Evolutionary conservation across 2,888 invertebrate genomes (phyloP).

Genomic region (Drosophila rubida): DNA sequence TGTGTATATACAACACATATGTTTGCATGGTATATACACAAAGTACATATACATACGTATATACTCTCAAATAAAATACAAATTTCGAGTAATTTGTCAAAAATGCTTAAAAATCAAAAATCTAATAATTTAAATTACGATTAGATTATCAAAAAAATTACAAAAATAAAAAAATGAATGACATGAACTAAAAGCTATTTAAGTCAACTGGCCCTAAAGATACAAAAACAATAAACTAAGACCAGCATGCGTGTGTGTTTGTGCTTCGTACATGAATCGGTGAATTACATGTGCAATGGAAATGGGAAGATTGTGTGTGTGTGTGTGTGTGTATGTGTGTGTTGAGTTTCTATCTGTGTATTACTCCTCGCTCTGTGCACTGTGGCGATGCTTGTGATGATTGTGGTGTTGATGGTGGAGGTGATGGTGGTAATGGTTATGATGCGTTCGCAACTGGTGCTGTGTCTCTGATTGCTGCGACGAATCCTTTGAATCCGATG

Average conservation of each 20-base stretch:
- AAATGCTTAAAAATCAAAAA: conserved; percentile 53
- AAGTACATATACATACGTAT: conserved; percentile 26
- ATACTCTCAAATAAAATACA: conserved; percentile 57
- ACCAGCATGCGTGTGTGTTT: conserved; percentile 47
- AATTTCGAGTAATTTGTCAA: conserved; percentile 65
- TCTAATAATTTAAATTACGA: conserved; percentile 44
- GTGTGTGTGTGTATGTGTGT: neutral
- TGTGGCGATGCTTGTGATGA: conserved; percentile 65
- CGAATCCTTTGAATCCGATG: conserved; percentile 45
- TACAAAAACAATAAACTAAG: conserved; percentile 57
- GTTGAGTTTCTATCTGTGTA: conserved; percentile 8
- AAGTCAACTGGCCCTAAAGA: conserved; percentile 68
- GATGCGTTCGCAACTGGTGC: conserved; percentile 45
- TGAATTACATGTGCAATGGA: conserved; percentile 31
- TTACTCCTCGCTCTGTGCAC: conserved; percentile 52
- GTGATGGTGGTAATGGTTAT: conserved; percentile 44
- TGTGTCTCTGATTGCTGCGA: conserved; percentile 49
- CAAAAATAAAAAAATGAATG: conserved; percentile 35
- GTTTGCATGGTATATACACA: conserved; percentile 31
- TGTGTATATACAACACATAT: conserved; percentile 31
- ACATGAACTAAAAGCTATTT: conserved; percentile 66
- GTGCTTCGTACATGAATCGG: conserved; percentile 36
- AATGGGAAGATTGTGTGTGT: conserved; percentile 14
- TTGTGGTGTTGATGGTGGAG: conserved; percentile 54
- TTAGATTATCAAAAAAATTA: conserved; percentile 33